Percentiles rank a stretch among this genome's conserved stretches.
Conservation (phyloP, 2,113 vertebrate species). For the Circaetus cinerascens region DNA sequence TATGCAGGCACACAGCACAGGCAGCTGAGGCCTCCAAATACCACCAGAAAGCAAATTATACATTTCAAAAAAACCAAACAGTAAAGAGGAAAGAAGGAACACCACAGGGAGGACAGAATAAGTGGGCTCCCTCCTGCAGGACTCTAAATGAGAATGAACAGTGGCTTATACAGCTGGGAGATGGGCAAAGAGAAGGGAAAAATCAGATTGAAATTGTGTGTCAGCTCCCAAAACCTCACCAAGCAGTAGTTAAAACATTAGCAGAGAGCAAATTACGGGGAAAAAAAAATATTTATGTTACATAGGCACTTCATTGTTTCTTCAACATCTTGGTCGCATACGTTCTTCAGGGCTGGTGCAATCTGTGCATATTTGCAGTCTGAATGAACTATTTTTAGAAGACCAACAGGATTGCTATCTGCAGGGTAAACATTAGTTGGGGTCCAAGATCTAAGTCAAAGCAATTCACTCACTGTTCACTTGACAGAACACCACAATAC, state of each 20-base stretch:
- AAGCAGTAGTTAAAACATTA: not conserved
- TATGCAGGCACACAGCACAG: not conserved
- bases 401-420: not conserved
- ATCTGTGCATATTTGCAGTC: not conserved
- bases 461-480: not conserved
- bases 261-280: not conserved
- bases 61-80: not conserved
- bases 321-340: not conserved
- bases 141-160: not conserved
- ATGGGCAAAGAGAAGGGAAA: not conserved
- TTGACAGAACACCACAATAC: not conserved
- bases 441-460: constrained; percentile 7
- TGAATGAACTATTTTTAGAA: constrained; percentile 23
- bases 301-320: not conserved
- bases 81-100: not conserved
- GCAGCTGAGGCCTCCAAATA: not conserved
- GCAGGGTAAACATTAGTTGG: not conserved
- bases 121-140: not conserved
- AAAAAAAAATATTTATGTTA: not conserved
- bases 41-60: not conserved
- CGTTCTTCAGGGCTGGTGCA: not conserved
- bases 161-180: not conserved
- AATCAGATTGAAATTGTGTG: not conserved
- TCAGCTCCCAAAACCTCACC: not conserved
- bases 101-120: not conserved